Base-by-base conservation (phyloP, 2,113 vertebrate genomes). In the Cervus canadensis region DNA sequence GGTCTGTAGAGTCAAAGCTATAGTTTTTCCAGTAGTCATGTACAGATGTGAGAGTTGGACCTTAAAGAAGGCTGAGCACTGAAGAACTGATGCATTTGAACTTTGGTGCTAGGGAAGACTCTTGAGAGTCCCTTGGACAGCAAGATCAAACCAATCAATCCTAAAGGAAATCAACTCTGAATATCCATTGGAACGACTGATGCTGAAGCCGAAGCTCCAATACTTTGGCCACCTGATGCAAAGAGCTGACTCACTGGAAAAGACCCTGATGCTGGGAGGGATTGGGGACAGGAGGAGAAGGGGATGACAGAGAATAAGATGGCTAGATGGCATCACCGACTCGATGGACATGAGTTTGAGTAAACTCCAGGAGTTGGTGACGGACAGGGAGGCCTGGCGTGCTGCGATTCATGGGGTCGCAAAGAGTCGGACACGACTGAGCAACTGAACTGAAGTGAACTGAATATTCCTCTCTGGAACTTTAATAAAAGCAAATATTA, bases 391-490 rank as follows among this genome's bases (percentile, higher is more conserved):
- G 23, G 36, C 2, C 71, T 74, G 36, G 21, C 6, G 0, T 40
- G 36, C 71, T 74, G 2, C 0, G 1, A 6, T 74, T 7, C 71
- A 7, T 74, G 10, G 2, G 3, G 12, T 43, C 0, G 0, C 71
- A 74, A 26, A 74, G 36, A 40, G 23, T 74, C 5, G 2, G 3
- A 74, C 5, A 74, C 2, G 36, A 74, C 71, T 74, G 19, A 74
- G 36, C 0, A 6, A 74, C 71, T 0, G 1, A 76, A 71, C 8
- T 71, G 14, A n/a, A 64, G 30, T 71, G n/a, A 71, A 71, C 67
- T 71, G 19, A 56, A 56, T 83, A 56, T 25, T 83, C 81, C 54
- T 90, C 13, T 67, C 45, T 60, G n/a, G 33, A 40, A 88, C 15
- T 79, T 45, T 52, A 54, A 26, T 13, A 54, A 88, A 43, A 94